These are phyloP conservation scores for Coenonympha glycerion DNA, from an alignment of 2,888 invertebrate species.

Conservation along the genomic window DNA sequence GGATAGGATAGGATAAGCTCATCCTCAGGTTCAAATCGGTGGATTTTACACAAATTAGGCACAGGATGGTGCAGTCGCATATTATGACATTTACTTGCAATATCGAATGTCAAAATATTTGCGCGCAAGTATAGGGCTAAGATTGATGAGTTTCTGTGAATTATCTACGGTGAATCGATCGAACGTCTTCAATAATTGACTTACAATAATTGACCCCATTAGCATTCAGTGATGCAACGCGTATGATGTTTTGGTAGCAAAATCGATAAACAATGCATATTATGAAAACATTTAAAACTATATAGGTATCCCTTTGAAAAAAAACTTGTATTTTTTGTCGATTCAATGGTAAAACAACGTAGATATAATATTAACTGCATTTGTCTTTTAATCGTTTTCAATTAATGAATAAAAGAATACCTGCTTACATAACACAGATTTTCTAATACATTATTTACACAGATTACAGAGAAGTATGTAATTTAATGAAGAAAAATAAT, in stretches of 20 bases:
- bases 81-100: constrained; percentile 28
- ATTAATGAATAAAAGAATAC: no score
- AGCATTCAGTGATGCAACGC: constrained; percentile 23
- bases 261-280: neutral
- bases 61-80: constrained; percentile 8
- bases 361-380: no score
- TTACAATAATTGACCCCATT: constrained; percentile 31
- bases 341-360: no score
- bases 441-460: no score
- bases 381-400: no score
- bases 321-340: no score
- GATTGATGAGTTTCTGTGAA: constrained; percentile 35
- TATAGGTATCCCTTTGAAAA: no score
- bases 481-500: no score
- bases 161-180: constrained; percentile 28
- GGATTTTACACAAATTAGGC: neutral
- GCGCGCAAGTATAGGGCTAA: constrained; percentile 29
- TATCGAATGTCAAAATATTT: constrained; percentile 32
- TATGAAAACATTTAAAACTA: neutral
- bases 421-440: no score
- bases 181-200: constrained; percentile 34
- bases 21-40: no score
- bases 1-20: no score
- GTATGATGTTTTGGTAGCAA: neutral
- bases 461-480: no score